phyloP scores from a whole-genome alignment of 2,888 invertebrate species.

The Melipona beecheii region DNA sequence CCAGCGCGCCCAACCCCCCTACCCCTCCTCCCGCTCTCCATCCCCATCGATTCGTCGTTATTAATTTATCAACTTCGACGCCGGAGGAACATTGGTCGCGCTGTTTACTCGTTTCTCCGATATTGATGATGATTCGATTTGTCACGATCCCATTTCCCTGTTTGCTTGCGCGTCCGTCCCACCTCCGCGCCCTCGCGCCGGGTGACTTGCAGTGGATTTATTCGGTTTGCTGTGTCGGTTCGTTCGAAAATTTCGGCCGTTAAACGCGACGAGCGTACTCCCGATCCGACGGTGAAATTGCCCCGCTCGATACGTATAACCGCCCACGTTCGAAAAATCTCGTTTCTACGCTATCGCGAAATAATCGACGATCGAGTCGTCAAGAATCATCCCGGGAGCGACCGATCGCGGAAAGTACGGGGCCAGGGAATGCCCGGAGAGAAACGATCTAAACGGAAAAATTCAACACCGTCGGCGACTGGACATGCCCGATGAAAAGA shows the following conservation, averaged over 20 bases:
- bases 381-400: background rate
- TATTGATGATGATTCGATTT: constrained; percentile 56
- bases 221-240: constrained; percentile 3
- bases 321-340: background rate
- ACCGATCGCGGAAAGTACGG: background rate
- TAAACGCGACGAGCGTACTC: background rate
- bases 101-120: constrained; percentile 39
- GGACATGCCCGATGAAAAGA: background rate
- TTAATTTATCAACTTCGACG: constrained; percentile 54
- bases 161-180: background rate
- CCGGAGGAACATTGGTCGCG: constrained; percentile 30
- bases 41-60: constrained; percentile 24
- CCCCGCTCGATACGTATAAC: no score
- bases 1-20: background rate
- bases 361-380: background rate
- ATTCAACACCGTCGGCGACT: background rate
- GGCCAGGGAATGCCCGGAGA: no score
- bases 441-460: background rate
- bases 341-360: background rate
- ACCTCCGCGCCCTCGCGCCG: background rate
- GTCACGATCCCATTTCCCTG: constrained; percentile 37
- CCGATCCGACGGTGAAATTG: no score
- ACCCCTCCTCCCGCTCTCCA: background rate
- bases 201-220: constrained; percentile 15
- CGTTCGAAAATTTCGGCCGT: constrained; percentile 1